phyloP scores from a whole-genome alignment of 2,113 vertebrate species.

The Pituophis catenifer region DNA sequence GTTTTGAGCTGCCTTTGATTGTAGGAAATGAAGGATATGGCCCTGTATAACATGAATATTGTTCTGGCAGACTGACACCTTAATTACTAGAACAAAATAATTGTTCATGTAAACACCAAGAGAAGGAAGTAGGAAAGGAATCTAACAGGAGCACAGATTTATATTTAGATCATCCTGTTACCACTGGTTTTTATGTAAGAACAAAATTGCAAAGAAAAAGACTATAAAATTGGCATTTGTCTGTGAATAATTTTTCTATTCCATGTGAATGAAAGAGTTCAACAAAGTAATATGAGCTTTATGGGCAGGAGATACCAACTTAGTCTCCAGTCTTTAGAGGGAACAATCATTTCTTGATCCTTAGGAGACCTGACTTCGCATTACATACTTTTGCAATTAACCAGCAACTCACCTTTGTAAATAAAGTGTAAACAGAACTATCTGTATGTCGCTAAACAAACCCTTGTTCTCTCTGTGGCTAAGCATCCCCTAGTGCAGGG shows the following conservation, averaged over 20 bases:
- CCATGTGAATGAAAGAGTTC: background rate
- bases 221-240: background rate
- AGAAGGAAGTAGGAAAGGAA: background rate
- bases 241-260: background rate
- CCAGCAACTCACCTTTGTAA: background rate
- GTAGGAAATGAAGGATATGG: background rate
- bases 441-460: background rate
- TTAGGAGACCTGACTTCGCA: background rate
- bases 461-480: slow-evolving; percentile 1
- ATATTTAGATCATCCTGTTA: slow-evolving; percentile 19
- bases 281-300: background rate
- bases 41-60: slow-evolving; percentile 1
- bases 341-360: background rate
- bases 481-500: background rate
- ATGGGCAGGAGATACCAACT: background rate
- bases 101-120: background rate
- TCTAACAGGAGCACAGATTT: slow-evolving; percentile 14
- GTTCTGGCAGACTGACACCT: background rate
- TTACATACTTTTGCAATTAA: background rate
- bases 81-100: slow-evolving; percentile 23
- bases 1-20: slow-evolving; percentile 14
- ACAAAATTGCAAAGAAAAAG: background rate
- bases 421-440: background rate
- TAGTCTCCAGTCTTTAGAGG: background rate
- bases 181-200: slow-evolving; percentile 10